phyloP scores from a whole-genome alignment of 2,113 vertebrate species.

The Crocuta crocuta region DNA sequence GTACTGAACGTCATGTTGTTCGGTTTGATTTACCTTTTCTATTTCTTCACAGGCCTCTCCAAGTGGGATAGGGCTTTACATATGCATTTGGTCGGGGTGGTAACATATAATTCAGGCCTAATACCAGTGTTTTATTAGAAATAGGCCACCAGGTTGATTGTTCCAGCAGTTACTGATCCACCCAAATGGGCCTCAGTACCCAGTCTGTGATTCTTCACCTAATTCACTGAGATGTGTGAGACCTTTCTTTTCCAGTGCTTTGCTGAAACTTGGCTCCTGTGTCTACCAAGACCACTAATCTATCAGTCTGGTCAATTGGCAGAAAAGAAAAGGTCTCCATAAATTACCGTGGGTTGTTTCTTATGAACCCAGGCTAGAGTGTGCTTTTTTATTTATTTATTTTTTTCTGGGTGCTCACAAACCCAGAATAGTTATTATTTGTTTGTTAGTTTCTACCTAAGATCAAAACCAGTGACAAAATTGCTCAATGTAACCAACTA shows the following conservation, averaged over 20 bases:
- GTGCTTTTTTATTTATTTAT: not conserved
- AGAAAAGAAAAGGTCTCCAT: not conserved
- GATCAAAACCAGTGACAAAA: not conserved
- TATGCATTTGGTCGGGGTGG: not conserved
- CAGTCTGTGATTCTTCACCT: not conserved
- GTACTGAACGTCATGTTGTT: not conserved
- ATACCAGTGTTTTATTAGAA: not conserved
- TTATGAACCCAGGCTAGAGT: not conserved
- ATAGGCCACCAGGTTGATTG: not conserved
- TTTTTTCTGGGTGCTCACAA: not conserved
- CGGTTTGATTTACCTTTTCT: not conserved
- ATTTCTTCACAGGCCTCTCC: not conserved
- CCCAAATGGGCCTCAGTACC: not conserved
- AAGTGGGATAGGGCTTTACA: not conserved
- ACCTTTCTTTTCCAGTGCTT: not conserved
- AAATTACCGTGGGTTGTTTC: not conserved
- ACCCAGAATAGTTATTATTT: not conserved
- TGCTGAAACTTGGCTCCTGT: not conserved
- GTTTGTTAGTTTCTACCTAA: not conserved
- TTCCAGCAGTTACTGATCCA: not conserved
- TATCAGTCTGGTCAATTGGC: not conserved
- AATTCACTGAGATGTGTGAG: not conserved
- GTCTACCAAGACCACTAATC: not conserved
- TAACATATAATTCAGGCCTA: not conserved
- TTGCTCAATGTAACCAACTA: not conserved